Conservation (phyloP, 2,888 invertebrate species). For the Campoplex capitator region DNA sequence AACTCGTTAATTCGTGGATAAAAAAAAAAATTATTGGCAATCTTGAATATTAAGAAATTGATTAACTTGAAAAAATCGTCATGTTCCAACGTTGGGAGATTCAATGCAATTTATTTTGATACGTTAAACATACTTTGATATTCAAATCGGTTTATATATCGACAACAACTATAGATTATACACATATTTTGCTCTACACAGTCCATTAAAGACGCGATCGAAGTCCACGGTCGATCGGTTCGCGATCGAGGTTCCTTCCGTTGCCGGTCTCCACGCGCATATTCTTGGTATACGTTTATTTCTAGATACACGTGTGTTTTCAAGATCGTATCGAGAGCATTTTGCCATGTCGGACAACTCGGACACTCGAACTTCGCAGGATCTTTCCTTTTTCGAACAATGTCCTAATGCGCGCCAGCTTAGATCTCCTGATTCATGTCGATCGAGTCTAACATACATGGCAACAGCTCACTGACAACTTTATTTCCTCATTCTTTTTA, state of each 20-base stretch:
- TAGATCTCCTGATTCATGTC: not conserved
- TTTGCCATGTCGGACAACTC: conserved; percentile 53
- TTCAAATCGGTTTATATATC: not conserved
- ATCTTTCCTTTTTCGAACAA: conserved; percentile 53
- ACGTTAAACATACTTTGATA: not conserved
- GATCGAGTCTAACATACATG: conserved; percentile 29
- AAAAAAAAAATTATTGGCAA: no score
- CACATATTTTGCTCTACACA: conserved; percentile 16
- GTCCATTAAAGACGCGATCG: conserved; percentile 62
- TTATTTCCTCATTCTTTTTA: conserved; percentile 48
- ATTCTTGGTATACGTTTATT: not conserved
- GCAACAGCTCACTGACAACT: conserved; percentile 46
- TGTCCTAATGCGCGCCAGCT: conserved; percentile 42
- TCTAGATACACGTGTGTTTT: not conserved
- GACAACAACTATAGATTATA: not conserved
- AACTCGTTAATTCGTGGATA: no score
- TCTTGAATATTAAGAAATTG: no score
- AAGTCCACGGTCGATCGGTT: conserved; percentile 66
- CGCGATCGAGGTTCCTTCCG: conserved; percentile 63
- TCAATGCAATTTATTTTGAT: not conserved
- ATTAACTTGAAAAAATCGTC: no score
- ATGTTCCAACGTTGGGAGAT: not conserved
- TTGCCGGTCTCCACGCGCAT: conserved; percentile 47
- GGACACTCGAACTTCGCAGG: conserved; percentile 24
- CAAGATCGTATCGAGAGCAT: conserved; percentile 27